phyloP scores from a whole-genome alignment of 2,888 invertebrate genomes.

The Pseudoips prasinana region DNA sequence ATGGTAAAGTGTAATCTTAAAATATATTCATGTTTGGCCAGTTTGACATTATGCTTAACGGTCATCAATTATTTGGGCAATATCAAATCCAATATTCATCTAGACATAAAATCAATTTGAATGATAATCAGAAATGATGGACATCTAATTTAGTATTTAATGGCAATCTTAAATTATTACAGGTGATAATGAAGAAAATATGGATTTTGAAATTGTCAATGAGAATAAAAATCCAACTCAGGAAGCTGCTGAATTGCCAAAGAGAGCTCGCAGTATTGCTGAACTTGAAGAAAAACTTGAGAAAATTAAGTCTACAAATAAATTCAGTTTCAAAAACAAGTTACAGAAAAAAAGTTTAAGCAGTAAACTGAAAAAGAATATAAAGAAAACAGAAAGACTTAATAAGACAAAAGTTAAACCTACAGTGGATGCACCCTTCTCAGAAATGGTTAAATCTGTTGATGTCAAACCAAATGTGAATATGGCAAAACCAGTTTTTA shows the following conservation, averaged over 20 bases:
- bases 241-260: slow-evolving; percentile 47
- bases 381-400: slow-evolving; percentile 81
- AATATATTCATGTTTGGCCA: no score
- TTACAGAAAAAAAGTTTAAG: slow-evolving; percentile 85
- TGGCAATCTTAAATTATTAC: no score
- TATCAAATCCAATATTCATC: no score
- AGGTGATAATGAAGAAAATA: slow-evolving; percentile 63
- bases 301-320: slow-evolving; percentile 83
- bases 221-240: slow-evolving; percentile 40
- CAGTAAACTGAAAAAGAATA: slow-evolving; percentile 85
- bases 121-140: no score
- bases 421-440: slow-evolving; percentile 32
- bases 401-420: slow-evolving; percentile 55
- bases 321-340: slow-evolving; percentile 84
- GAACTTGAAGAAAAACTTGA: slow-evolving; percentile 85
- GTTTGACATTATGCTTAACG: no score
- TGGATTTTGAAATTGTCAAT: slow-evolving; percentile 60
- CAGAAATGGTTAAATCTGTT: slow-evolving; percentile 33
- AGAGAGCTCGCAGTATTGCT: slow-evolving; percentile 82
- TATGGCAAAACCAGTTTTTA: slow-evolving; percentile 87
- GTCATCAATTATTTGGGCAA: no score
- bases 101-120: no score
- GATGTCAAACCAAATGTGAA: slow-evolving; percentile 62
- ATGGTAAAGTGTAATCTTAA: no score
- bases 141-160: no score